Conservation (phyloP, 2,888 invertebrate genomes). For the Allophyes oxyacanthae region DNA sequence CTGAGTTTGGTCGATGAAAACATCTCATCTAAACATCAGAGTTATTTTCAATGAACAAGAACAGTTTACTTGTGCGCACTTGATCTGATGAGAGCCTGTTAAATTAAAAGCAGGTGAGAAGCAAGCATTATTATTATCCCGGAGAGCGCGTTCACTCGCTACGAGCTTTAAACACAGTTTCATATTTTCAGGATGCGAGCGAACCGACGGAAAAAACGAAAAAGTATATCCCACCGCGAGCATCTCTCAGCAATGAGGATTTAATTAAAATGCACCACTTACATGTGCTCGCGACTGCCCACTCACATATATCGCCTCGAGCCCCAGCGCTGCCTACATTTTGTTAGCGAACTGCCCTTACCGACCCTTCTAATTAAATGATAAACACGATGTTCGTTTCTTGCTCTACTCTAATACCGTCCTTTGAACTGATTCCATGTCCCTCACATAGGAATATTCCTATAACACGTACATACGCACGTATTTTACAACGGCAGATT, state of each 20-base stretch:
- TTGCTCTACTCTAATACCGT: conserved; percentile 13
- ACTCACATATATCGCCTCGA: conserved; percentile 32
- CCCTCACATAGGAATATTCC: conserved; percentile 11
- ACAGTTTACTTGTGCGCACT: conserved; percentile 44
- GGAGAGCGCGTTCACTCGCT: conserved; percentile 56
- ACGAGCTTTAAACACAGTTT: conserved; percentile 62
- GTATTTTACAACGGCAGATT: conserved; percentile 32
- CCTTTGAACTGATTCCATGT: conserved; percentile 53
- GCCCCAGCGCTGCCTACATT: conserved; percentile 26
- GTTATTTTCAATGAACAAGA: conserved; percentile 8
- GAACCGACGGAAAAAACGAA: conserved; percentile 63
- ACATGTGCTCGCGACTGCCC: conserved; percentile 56
- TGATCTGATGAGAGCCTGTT: conserved; percentile 53
- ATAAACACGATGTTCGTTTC: conserved; percentile 61
- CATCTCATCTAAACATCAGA: no score
- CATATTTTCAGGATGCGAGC: conserved; percentile 65
- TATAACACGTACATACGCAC: no score
- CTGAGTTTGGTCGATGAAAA: no score
- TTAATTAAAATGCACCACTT: conserved; percentile 79
- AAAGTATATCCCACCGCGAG: conserved; percentile 57
- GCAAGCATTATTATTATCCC: conserved; percentile 66
- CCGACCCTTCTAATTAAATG: conserved; percentile 70
- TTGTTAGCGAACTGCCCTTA: conserved; percentile 40
- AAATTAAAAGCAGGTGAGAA: conserved; percentile 64
- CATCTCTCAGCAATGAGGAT: conserved; percentile 70